phyloP scores from a whole-genome alignment of 2,888 invertebrate species.

The Eudasyphora cyanicolor region DNA sequence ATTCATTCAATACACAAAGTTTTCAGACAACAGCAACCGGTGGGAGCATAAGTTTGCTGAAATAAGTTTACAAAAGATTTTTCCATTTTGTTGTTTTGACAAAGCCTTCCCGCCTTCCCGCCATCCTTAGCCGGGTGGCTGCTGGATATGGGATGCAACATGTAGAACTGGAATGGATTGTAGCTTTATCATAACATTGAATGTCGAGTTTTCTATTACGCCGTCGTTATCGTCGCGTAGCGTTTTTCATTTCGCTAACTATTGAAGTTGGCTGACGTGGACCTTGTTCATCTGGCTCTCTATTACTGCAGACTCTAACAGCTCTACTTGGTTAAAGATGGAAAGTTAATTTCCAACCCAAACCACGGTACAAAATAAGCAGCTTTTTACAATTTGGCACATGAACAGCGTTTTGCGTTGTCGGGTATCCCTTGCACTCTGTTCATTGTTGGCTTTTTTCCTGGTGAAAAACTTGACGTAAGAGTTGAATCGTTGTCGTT shows the following conservation, averaged over 20 bases:
- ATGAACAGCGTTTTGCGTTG: conserved; percentile 53
- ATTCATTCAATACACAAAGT: conserved; percentile 27
- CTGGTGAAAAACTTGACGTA: not conserved
- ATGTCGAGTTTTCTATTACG: conserved; percentile 43
- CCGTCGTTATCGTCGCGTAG: conserved; percentile 41
- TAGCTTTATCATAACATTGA: conserved; percentile 62
- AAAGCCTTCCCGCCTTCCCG: not conserved
- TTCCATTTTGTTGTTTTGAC: conserved; percentile 36
- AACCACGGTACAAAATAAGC: conserved; percentile 32
- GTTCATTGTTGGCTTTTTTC: not conserved
- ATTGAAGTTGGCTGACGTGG: not conserved
- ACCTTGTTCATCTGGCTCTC: conserved; percentile 1
- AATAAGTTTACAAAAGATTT: conserved; percentile 26
- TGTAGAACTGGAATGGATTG: conserved; percentile 41
- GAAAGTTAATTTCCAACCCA: conserved; percentile 57
- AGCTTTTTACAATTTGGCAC: conserved; percentile 54
- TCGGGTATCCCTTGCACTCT: conserved; percentile 24
- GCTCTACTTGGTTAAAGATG: conserved; percentile 24
- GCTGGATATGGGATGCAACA: conserved; percentile 32
- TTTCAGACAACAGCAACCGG: conserved; percentile 17
- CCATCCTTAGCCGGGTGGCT: conserved; percentile 28
- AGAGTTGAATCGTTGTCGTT: conserved; percentile 32
- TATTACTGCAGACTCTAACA: conserved; percentile 40
- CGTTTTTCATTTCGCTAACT: conserved; percentile 61
- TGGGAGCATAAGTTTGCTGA: conserved; percentile 2